Base-by-base conservation (phyloP, 2,113 vertebrate species). In the Polypterus senegalus region DNA sequence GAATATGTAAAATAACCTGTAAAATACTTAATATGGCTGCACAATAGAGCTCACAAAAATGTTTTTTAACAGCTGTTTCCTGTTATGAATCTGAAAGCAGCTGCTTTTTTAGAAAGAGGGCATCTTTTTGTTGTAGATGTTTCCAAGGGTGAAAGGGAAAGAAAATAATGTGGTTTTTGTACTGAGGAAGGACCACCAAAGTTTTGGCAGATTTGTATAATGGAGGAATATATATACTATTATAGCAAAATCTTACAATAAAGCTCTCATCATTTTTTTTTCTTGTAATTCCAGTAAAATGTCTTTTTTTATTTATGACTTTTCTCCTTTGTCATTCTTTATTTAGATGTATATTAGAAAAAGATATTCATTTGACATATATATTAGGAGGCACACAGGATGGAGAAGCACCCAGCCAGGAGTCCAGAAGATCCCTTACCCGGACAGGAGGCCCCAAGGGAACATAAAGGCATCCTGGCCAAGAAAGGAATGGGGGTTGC, bases 91-190 rank as follows among this genome's bases (percentile, higher is more conserved):
- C 81, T 75, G 71, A 77, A 79, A 72, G 81, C 86, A 86, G 81
- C 81, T 86, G 84, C 73, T 72, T 46, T 82, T 81, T 86, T 79
- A 71, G 78, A 77, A 71, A 76, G 79, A 79, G 76, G 79, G 76
- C 80, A 86, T 80, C 77, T 77, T 72, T 62, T 68, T 75, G 75
- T 75, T 76, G 77, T 68, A 79, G 80, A 80, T 77, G 76, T 83
- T 74, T 81, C 73, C 72, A 77, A 68, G 84, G 86, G 84, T 86
- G 82, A 88, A 68, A 66, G 77, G 72, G 73, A 82, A 83, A 74
- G 80, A 84, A 83, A 88, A 86, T 86, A 88, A 85, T 79, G 73
- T 81, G 74, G 68, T 66, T 86, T 85, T 86, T 83, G 85, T 81
- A 78, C 77, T 76, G 76, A 80, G 73, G 74, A 68, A 62, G 65